Evolutionary conservation across 2,797 vertebrate genomes (phyloP).

Genomic region (Tarsius wallacei): DNA sequence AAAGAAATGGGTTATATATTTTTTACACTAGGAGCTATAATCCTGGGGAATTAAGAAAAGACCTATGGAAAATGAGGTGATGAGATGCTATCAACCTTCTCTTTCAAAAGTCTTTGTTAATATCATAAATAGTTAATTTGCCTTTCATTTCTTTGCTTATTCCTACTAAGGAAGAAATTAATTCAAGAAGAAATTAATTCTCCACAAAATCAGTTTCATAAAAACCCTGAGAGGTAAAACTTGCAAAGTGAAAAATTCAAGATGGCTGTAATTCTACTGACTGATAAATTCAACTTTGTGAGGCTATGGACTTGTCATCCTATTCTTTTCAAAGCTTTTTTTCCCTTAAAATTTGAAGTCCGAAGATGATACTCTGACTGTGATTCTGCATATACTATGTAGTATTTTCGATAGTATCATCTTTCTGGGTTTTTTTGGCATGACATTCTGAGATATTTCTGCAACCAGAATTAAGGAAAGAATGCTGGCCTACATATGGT

Average conservation of each 20-base stretch:
- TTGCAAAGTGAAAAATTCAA: slow-evolving; percentile 72
- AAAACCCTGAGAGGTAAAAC: slow-evolving; percentile 43
- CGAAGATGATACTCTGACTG: slow-evolving; percentile 37
- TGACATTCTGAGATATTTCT: slow-evolving; percentile 51
- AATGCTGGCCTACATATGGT: neutral
- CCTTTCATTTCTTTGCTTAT: slow-evolving; percentile 69
- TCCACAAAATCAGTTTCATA: slow-evolving; percentile 65
- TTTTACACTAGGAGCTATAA: slow-evolving; percentile 71
- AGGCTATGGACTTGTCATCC: neutral
- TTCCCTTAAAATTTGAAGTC: slow-evolving; percentile 58
- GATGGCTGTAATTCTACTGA: slow-evolving; percentile 8
- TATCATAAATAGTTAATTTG: slow-evolving; percentile 66
- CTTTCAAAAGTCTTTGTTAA: slow-evolving; percentile 63
- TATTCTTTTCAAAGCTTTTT: slow-evolving; percentile 45
- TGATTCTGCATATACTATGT: slow-evolving; percentile 17
- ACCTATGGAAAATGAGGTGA: slow-evolving; percentile 72
- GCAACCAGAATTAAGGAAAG: slow-evolving; percentile 50
- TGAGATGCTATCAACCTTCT: slow-evolving; percentile 59
- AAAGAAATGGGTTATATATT: slow-evolving; percentile 84
- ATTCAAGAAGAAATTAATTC: slow-evolving; percentile 71
- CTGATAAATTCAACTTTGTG: slow-evolving; percentile 60
- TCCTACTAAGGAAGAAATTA: neutral
- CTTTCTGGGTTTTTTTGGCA: slow-evolving; percentile 22
- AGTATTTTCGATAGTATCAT: neutral
- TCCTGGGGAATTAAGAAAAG: slow-evolving; percentile 71